Base-by-base conservation (phyloP, 2,888 invertebrate genomes). In the Idaea straminata region DNA sequence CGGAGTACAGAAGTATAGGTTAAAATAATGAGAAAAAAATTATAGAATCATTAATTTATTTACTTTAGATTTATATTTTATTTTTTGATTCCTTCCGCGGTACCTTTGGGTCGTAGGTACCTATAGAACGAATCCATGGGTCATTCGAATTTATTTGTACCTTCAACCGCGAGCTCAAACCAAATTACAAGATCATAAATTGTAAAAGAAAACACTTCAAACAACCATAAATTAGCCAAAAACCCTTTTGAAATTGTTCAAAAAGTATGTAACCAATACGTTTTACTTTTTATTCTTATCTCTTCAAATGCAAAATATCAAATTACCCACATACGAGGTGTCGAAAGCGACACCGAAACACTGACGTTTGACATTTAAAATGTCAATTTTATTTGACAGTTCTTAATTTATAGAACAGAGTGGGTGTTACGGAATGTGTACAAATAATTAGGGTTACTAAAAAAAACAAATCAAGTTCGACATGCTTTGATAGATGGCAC, bases 341-440 rank as follows among this genome's bases (percentile, higher is more conserved):
- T 47, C 47, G 47, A 47, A 47, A 47, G 47, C 47, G 47, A 47
- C 47, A 47, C 47, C 47, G 13, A 47, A 13, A 13, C 47, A 13
- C 10, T 47, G 47, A 47, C 59, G 60, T 65, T 65, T 62, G 67
- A 69, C 64, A 60, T 63, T 59, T 64, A 47, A 59, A 62, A 59
- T 62, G 64, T 35, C 38, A 58, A 60, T 63, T 38, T 35, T 59
- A 15, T 64, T 65, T 67, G 72, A 69, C 72, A 72, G 70, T 34
- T 64, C 13, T 10, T 61, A 69, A 68, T 69, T 63, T 62, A 69
- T 63, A 61, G 57, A 64, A 64, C 59, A 61, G 60, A 15, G 68
- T 68, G 35, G 68, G 68, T 38, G 68, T 64, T 61, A 58, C 62
- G 59, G 58, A 58, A 35, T 38, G 7, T 47, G 36, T 64, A 13